Conservation (phyloP, 2,797 vertebrate genomes). For the Eptatretus atami region DNA sequence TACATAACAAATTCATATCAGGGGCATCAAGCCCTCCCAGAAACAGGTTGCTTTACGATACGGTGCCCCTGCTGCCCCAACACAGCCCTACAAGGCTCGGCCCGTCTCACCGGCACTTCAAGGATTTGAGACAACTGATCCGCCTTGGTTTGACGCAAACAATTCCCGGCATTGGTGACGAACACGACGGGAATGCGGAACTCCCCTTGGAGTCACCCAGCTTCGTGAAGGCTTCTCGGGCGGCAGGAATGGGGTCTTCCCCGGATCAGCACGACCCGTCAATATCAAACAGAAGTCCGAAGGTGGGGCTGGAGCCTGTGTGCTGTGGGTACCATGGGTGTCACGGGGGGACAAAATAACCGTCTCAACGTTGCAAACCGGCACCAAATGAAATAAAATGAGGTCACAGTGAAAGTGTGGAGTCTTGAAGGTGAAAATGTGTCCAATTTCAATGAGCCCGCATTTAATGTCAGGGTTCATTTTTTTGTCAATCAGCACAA, state of each 20-base stretch:
- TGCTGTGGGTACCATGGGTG: too few relatives aligned
- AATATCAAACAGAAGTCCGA: constrained; percentile 47
- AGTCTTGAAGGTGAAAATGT: too few relatives aligned
- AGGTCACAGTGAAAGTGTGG: too few relatives aligned
- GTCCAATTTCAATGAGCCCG: too few relatives aligned
- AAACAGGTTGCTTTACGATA: not conserved
- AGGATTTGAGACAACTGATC: constrained; percentile 35
- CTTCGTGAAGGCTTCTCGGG: constrained; percentile 30
- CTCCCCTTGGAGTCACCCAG: constrained; percentile 23
- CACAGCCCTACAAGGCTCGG: not conserved
- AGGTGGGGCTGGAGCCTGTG: constrained; percentile 13
- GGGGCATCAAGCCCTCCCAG: not conserved
- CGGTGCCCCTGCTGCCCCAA: not conserved
- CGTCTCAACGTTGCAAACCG: too few relatives aligned
- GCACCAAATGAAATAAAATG: too few relatives aligned
- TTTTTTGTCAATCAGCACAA: too few relatives aligned
- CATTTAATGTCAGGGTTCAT: too few relatives aligned
- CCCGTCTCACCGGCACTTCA: constrained; percentile 29
- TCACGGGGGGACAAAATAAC: too few relatives aligned
- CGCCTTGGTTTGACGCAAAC: constrained; percentile 35
- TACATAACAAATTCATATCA: not conserved
- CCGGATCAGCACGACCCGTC: constrained; percentile 44
- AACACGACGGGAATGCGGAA: constrained; percentile 45
- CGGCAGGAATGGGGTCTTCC: constrained; percentile 31
- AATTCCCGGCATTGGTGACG: constrained; percentile 52